Percentiles rank a stretch among this genome's conserved stretches.
These are phyloP conservation scores for Phoebastria nigripes DNA, from an alignment of 2,797 vertebrate genomes.

Conservation along the genomic window DNA sequence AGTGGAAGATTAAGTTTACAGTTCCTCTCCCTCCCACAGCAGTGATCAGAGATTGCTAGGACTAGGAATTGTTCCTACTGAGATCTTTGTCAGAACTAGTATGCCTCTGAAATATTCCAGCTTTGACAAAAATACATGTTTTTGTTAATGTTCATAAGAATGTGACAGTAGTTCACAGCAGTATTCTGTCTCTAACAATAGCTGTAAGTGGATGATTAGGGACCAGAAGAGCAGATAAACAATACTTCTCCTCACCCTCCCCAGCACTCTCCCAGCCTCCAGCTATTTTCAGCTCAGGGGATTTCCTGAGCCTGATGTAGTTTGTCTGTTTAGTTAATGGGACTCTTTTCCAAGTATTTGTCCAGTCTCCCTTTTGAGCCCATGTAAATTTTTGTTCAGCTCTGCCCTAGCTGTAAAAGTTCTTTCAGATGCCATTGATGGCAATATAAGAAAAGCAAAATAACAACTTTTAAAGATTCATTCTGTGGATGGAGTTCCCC, in stretches of 20 bases:
- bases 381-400: background rate
- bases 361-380: background rate
- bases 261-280: constrained; percentile 10
- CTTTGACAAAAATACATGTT: constrained; percentile 33
- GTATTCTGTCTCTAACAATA: constrained; percentile 51
- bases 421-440: background rate
- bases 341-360: constrained; percentile 39
- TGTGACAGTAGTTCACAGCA: constrained; percentile 37
- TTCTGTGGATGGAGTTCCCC: background rate
- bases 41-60: background rate
- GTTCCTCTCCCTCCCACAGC: background rate
- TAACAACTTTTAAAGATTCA: background rate
- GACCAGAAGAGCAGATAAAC: constrained; percentile 26
- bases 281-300: constrained; percentile 57
- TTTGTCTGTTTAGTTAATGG: constrained; percentile 38
- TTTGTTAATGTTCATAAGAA: constrained; percentile 20
- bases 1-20: background rate
- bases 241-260: constrained; percentile 21
- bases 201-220: constrained; percentile 25
- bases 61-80: background rate
- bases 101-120: constrained; percentile 35
- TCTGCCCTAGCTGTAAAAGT: background rate
- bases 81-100: constrained; percentile 9
- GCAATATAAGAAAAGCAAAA: background rate
- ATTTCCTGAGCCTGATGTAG: constrained; percentile 50